phyloP scores from a whole-genome alignment of 1,140 invertebrate species.

The Arctopsyche grandis region DNA sequence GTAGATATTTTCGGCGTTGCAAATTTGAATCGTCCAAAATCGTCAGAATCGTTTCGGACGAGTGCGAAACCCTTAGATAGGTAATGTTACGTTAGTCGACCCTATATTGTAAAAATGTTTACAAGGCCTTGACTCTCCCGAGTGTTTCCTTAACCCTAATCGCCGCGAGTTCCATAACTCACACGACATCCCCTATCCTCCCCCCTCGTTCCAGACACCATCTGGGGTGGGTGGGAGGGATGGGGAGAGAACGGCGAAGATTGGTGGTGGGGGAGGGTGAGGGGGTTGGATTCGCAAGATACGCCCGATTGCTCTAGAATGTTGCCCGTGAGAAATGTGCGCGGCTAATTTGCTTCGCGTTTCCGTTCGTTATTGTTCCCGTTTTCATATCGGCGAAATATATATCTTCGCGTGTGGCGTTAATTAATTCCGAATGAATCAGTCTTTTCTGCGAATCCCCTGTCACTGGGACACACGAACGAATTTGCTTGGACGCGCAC shows the following conservation, averaged over 20 bases:
- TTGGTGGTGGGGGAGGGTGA: background rate
- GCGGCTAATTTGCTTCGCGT: constrained; percentile 48
- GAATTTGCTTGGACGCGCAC: no score
- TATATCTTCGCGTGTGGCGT: constrained; percentile 14
- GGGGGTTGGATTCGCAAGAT: constrained; percentile 23
- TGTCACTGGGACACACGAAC: background rate
- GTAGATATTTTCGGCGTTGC: no score
- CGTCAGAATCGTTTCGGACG: no score
- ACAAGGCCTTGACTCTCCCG: background rate
- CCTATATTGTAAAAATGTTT: background rate
- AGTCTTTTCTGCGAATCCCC: constrained; percentile 9
- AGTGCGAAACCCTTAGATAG: no score
- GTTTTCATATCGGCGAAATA: constrained; percentile 25
- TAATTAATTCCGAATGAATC: constrained; percentile 36
- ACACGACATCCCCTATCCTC: constrained; percentile 34
- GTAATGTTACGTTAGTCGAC: no score
- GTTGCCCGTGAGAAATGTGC: constrained; percentile 24
- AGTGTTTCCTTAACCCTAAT: constrained; percentile 51
- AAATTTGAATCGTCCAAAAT: no score
- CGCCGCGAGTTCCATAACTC: constrained; percentile 50
- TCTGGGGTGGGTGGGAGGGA: background rate
- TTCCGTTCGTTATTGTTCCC: constrained; percentile 47
- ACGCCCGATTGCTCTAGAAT: constrained; percentile 30
- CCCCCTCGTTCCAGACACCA: no score
- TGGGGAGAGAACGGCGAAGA: background rate